phyloP scores from a whole-genome alignment of 2,888 invertebrate species.

The Torymus texanus region DNA sequence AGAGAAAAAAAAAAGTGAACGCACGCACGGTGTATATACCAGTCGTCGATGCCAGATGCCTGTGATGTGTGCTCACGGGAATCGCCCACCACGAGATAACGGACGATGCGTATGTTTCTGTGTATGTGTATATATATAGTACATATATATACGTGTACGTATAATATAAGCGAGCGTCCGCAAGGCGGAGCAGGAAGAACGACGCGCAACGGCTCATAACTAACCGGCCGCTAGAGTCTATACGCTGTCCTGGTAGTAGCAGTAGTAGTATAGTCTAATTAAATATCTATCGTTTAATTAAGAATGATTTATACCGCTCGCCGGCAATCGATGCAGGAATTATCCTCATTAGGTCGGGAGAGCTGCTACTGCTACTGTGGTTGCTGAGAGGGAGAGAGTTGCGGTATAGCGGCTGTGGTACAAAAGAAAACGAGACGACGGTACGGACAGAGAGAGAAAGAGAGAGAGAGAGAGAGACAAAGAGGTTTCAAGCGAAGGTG shows the following conservation, averaged over 20 bases:
- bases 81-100: conserved; percentile 70
- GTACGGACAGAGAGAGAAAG: too few species aligned
- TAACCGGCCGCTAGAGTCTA: conserved; percentile 60
- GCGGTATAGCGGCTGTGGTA: conserved; percentile 31
- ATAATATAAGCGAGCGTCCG: conserved; percentile 34
- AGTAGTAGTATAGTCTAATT: conserved; percentile 68
- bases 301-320: conserved; percentile 71
- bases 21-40: neutral
- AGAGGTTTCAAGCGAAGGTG: neutral
- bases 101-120: conserved; percentile 42
- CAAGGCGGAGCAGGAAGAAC: neutral
- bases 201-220: conserved; percentile 67
- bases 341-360: conserved; percentile 73
- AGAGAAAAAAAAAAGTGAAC: neutral
- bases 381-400: conserved; percentile 49
- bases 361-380: conserved; percentile 54
- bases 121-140: conserved; percentile 21
- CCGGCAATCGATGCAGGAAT: conserved; percentile 74
- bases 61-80: conserved; percentile 55
- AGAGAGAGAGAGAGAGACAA: neutral
- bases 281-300: conserved; percentile 75
- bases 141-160: conserved; percentile 26
- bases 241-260: conserved; percentile 58
- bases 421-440: conserved; percentile 65
- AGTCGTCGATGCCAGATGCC: conserved; percentile 66